Percentiles rank a stretch among this genome's conserved stretches.
These are phyloP conservation scores for Pseudanteris insignis DNA, from an alignment of 2,888 invertebrate species.

Conservation along the genomic window DNA sequence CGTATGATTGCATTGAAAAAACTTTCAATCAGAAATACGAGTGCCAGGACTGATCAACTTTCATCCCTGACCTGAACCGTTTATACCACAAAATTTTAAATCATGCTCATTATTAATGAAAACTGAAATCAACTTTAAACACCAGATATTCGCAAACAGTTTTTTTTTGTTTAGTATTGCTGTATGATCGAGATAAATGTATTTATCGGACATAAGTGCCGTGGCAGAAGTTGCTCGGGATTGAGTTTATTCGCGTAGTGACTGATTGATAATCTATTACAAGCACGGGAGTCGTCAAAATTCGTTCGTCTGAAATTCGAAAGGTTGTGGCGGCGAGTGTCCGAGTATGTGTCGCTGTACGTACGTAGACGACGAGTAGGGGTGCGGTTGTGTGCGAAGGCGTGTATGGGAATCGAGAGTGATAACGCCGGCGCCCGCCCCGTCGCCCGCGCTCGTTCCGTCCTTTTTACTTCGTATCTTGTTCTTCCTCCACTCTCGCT, in stretches of 20 bases:
- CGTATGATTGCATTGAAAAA: too few species aligned
- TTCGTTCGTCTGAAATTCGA: conserved; percentile 23
- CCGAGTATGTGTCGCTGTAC: not conserved
- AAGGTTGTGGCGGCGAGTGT: conserved; percentile 12
- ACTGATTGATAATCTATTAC: conserved; percentile 21
- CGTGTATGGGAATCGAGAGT: conserved; percentile 25
- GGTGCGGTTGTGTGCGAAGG: conserved; percentile 9
- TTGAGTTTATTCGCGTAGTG: conserved; percentile 12
- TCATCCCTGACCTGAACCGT: too few species aligned
- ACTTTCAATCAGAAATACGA: too few species aligned
- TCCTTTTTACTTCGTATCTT: conserved; percentile 23
- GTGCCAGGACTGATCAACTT: too few species aligned
- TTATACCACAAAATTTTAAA: too few species aligned
- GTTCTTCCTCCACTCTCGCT: conserved; percentile 37
- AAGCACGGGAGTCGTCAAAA: conserved; percentile 29
- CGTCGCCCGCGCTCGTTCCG: conserved; percentile 12
- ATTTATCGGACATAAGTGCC: too few species aligned
- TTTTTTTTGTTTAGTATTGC: too few species aligned
- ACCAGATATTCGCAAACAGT: too few species aligned
- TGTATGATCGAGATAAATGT: too few species aligned
- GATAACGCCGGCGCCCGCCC: conserved; percentile 8
- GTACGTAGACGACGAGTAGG: not conserved
- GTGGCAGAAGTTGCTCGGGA: too few species aligned
- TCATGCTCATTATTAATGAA: too few species aligned
- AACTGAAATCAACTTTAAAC: too few species aligned